A percentile compares a stretch with the other conserved stretches of the same genome.
These are phyloP conservation scores for Crypturellus tataupa DNA, from an alignment of 2,797 vertebrate genomes.

Conservation along the genomic window DNA sequence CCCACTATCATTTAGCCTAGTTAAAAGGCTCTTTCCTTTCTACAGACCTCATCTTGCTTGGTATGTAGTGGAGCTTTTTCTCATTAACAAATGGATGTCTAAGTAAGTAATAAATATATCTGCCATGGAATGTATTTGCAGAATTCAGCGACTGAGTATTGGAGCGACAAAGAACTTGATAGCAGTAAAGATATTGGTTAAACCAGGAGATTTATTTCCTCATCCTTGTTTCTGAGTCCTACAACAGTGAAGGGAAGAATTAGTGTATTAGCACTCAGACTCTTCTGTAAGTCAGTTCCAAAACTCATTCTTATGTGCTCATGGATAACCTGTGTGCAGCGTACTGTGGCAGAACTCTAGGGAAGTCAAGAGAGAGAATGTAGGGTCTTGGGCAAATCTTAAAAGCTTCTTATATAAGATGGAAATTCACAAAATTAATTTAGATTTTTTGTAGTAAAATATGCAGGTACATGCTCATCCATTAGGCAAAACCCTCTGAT, in stretches of 20 bases:
- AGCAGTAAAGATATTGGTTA: background rate
- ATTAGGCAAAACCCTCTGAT: background rate
- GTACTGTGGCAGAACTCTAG: background rate
- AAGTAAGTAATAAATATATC: background rate
- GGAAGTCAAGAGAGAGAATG: background rate
- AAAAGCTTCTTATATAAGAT: background rate
- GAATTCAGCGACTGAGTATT: too few species aligned
- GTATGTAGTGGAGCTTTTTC: background rate
- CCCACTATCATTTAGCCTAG: background rate
- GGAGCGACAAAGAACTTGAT: background rate
- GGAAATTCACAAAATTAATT: background rate
- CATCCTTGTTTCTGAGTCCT: background rate
- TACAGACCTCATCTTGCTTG: background rate
- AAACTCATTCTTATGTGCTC: background rate
- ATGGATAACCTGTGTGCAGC: background rate
- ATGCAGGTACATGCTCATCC: background rate
- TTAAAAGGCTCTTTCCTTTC: slow-evolving; percentile 9
- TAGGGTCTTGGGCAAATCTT: background rate
- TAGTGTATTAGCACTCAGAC: background rate
- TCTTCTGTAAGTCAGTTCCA: background rate
- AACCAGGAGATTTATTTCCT: background rate
- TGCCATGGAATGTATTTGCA: background rate
- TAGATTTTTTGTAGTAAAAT: background rate
- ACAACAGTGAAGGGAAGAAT: background rate
- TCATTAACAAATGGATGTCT: background rate